Conservation (phyloP, 2,113 vertebrate genomes). For the Microtus pennsylvanicus region DNA sequence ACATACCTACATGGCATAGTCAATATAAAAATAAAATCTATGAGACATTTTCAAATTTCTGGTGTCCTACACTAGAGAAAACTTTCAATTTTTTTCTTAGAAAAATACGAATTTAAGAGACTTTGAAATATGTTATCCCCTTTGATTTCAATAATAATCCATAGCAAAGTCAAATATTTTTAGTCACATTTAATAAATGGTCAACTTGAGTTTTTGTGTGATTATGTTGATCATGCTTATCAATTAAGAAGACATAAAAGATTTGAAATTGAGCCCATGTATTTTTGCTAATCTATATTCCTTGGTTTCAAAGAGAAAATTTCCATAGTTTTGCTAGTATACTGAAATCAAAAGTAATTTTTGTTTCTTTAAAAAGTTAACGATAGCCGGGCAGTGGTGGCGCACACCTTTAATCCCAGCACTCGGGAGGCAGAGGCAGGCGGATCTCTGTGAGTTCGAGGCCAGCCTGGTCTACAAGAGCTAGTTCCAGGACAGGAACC, state of each 20-base stretch:
- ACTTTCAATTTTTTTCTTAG: not conserved
- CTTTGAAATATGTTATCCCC: not conserved
- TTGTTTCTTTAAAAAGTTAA: not conserved
- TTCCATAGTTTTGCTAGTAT: not conserved
- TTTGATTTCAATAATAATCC: not conserved
- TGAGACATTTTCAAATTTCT: not conserved
- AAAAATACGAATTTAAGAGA: slow-evolving; percentile 2
- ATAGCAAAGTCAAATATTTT: not conserved
- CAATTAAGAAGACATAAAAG: not conserved
- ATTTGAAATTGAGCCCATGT: not conserved
- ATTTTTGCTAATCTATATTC: not conserved
- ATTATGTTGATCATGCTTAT: not conserved
- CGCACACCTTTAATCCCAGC: too few species aligned
- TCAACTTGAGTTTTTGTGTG: not conserved
- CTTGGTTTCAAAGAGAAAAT: not conserved
- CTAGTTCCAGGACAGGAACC: too few species aligned
- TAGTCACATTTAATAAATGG: not conserved
- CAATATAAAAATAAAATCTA: not conserved
- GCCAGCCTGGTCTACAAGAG: too few species aligned
- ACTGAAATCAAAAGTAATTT: not conserved
- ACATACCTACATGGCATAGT: not conserved
- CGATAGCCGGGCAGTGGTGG: too few species aligned
- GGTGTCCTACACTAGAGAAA: not conserved
- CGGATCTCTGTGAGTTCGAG: too few species aligned
- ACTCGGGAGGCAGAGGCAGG: too few species aligned